Evolutionary conservation across 1,140 invertebrate species (phyloP).

Genomic region (Microplitis mediator): DNA sequence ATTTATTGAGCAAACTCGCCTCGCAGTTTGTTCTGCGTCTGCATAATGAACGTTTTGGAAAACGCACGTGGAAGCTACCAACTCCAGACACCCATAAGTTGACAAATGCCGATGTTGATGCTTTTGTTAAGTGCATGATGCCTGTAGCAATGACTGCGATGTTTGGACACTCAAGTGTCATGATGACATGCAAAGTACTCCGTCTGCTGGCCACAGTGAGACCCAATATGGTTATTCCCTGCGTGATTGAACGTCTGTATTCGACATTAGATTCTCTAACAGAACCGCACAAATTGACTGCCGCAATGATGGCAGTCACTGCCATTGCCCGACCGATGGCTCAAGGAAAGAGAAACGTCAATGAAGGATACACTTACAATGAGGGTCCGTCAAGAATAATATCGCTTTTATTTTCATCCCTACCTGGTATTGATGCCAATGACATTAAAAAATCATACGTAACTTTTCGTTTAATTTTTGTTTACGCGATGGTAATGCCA

Average conservation of each 20-base stretch:
- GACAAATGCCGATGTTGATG: constrained; percentile 80
- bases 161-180: constrained; percentile 74
- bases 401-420: constrained; percentile 76
- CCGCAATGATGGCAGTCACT: constrained; percentile 77
- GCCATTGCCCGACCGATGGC: constrained; percentile 74
- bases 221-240: constrained; percentile 83
- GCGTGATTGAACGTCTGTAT: constrained; percentile 80
- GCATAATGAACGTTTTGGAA: constrained; percentile 68
- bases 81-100: constrained; percentile 74
- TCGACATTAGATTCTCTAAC: constrained; percentile 82
- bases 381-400: constrained; percentile 83
- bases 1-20: constrained; percentile 69
- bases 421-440: constrained; percentile 92
- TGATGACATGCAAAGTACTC: constrained; percentile 72
- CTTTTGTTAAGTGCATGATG: constrained; percentile 79
- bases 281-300: constrained; percentile 84
- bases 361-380: constrained; percentile 65
- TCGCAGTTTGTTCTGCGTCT: constrained; percentile 67
- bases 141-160: constrained; percentile 75
- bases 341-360: constrained; percentile 65
- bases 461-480: constrained; percentile 79
- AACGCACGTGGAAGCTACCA: constrained; percentile 71
- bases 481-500: constrained; percentile 77
- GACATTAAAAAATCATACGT: constrained; percentile 84
- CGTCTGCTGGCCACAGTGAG: constrained; percentile 78